Conservation (phyloP, 2,113 vertebrate species). For the Calidris pugnax region DNA sequence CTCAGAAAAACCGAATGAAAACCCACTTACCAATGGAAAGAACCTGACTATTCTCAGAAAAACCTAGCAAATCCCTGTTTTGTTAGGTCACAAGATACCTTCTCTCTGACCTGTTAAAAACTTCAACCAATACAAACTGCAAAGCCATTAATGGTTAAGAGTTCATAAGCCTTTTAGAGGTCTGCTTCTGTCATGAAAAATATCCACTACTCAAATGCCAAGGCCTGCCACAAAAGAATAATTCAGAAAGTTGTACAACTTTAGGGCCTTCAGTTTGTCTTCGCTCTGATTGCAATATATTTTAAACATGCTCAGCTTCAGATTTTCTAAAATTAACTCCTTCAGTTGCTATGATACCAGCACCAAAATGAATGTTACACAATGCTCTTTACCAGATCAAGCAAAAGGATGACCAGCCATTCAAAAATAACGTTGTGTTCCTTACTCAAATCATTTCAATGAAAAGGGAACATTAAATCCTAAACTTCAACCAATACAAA, state of each 20-base stretch:
- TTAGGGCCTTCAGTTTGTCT: neutral
- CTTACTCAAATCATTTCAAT: neutral
- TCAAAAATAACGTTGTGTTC: neutral
- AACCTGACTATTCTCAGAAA: neutral
- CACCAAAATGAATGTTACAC: neutral
- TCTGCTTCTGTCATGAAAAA: neutral
- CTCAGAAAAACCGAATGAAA: neutral
- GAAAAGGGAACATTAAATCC: neutral
- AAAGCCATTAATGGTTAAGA: neutral
- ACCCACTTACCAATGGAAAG: neutral
- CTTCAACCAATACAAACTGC: neutral
- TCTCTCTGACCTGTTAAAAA: neutral
- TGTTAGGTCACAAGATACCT: neutral
- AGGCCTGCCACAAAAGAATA: neutral
- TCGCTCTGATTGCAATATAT: neutral
- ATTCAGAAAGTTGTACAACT: neutral
- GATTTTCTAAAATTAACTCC: slow-evolving; percentile 33
- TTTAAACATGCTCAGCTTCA: neutral
- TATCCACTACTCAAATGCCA: neutral
- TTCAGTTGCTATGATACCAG: slow-evolving; percentile 44
- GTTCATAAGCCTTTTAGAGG: neutral
- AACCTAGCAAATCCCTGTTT: neutral
- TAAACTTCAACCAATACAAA: too few species aligned
- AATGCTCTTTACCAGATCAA: neutral
- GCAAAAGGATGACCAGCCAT: neutral